A percentile compares a stretch with the other conserved stretches of the same genome.
These are phyloP conservation scores for Aepyceros melampus DNA, from an alignment of 2,113 vertebrate species.

Conservation along the genomic window DNA sequence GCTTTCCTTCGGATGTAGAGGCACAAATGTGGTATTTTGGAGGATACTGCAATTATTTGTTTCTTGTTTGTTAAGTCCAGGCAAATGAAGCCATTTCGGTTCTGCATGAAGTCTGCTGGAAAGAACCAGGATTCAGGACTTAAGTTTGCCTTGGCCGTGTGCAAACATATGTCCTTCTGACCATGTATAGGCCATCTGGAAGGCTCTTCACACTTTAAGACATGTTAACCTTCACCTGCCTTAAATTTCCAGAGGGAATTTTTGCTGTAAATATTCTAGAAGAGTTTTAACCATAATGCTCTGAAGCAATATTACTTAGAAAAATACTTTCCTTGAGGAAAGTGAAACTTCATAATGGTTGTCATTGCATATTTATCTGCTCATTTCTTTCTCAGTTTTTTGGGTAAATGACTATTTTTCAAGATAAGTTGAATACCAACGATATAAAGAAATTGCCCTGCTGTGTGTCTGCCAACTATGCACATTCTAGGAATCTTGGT, in stretches of 20 bases:
- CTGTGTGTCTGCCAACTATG: too few species aligned
- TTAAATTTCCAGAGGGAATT: background rate
- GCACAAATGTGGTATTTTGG: rapidly evolving
- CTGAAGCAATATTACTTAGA: background rate
- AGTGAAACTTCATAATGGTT: background rate
- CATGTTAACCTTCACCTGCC: background rate
- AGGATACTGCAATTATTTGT: background rate
- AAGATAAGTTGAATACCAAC: background rate
- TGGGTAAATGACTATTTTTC: background rate
- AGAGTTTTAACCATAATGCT: background rate
- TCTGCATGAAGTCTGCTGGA: too few species aligned
- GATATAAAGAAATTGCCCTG: background rate
- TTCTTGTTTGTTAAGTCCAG: background rate
- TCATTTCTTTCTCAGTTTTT: background rate
- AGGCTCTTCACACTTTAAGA: background rate
- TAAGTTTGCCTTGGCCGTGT: rapidly evolving
- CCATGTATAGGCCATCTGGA: background rate
- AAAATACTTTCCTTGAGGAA: background rate
- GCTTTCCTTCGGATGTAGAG: background rate
- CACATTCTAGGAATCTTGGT: background rate
- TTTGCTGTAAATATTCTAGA: background rate
- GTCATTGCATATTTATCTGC: too few species aligned
- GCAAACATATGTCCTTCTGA: background rate
- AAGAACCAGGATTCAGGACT: background rate
- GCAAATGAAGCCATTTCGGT: background rate